phyloP scores from a whole-genome alignment of 2,888 invertebrate genomes.

The Ormyrus pomaceus region DNA sequence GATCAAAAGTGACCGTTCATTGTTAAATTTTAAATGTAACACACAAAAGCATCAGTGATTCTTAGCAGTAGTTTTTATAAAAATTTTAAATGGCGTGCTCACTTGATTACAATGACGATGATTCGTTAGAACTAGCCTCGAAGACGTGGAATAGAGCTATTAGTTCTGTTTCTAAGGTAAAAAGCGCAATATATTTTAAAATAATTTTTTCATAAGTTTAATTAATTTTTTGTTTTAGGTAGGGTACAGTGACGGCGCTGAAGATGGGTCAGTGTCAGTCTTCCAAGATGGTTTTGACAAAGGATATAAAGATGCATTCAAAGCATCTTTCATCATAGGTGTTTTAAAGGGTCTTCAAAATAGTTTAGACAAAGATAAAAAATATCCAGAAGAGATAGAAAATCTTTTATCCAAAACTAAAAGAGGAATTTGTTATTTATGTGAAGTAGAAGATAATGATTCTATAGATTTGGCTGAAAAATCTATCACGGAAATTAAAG shows the following conservation, averaged over 20 bases:
- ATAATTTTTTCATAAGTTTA: background rate
- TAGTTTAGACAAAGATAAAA: constrained; percentile 55
- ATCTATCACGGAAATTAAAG: constrained; percentile 63
- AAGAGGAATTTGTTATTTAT: constrained; percentile 68
- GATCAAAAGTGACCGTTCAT: background rate
- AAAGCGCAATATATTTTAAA: constrained; percentile 9
- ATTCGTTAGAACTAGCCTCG: constrained; percentile 65
- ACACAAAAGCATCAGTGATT: no score
- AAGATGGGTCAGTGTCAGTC: constrained; percentile 80
- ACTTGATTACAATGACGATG: constrained; percentile 58
- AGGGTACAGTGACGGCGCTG: constrained; percentile 83
- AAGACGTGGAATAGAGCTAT: constrained; percentile 68
- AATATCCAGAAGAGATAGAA: constrained; percentile 64
- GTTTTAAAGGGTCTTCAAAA: constrained; percentile 73
- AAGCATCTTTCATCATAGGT: constrained; percentile 80
- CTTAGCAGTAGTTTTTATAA: background rate
- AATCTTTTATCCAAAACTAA: constrained; percentile 64
- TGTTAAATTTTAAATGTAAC: background rate
- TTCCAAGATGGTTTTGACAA: constrained; percentile 84
- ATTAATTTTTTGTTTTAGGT: constrained; percentile 73
- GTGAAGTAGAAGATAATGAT: constrained; percentile 59
- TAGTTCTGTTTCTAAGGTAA: constrained; percentile 65
- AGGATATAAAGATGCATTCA: constrained; percentile 83
- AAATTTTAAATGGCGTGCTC: constrained; percentile 59
- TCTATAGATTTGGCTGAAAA: constrained; percentile 51